Percentiles rank a stretch among this genome's conserved stretches.
phyloP scores from a whole-genome alignment of 2,797 vertebrate genomes.

The Nasua narica region DNA sequence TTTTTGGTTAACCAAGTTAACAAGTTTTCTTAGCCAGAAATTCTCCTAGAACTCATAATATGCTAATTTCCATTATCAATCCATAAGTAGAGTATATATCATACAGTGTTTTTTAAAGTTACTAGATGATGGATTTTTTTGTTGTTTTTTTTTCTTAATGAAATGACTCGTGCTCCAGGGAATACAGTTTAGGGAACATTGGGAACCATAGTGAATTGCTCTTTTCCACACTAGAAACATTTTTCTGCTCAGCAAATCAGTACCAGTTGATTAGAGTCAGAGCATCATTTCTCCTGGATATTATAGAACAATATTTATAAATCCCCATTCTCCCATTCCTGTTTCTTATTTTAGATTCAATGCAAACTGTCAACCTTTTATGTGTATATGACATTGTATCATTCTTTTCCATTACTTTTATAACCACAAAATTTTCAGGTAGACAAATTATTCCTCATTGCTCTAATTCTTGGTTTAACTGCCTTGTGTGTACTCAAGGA shows the following conservation, averaged over 20 bases:
- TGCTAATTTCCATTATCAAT: background rate
- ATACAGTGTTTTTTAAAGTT: background rate
- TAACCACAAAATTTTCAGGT: background rate
- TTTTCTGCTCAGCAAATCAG: background rate
- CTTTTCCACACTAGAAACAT: background rate
- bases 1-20: background rate
- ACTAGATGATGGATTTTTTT: background rate
- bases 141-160: background rate
- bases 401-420: slow-evolving; percentile 2
- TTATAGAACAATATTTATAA: background rate
- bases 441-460: background rate
- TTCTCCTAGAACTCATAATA: background rate
- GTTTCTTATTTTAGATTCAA: background rate
- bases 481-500: background rate
- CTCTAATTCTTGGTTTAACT: slow-evolving; percentile 14
- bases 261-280: background rate
- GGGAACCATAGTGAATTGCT: background rate
- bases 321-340: background rate
- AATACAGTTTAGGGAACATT: background rate
- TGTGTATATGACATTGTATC: background rate
- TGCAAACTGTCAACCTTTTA: background rate
- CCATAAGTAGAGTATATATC: background rate
- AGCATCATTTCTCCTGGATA: background rate
- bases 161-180: background rate
- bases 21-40: background rate